Evolutionary conservation across 1,140 invertebrate species (phyloP).

Genomic region (Zaprionus kolodkinae): DNA sequence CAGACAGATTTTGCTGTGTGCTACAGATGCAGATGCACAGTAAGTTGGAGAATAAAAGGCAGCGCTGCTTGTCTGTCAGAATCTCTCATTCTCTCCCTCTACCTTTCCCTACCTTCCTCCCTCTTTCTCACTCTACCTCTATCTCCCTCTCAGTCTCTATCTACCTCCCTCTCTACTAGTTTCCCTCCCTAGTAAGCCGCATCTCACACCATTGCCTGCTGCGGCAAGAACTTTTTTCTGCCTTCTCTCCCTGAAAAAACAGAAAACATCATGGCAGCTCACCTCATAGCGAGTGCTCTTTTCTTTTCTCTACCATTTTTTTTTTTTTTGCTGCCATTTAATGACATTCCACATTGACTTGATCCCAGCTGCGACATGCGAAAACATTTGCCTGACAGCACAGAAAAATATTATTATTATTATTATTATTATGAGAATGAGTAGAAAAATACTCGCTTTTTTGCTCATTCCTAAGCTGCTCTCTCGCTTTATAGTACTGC

Average conservation of each 20-base stretch:
- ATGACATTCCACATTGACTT: conserved; percentile 46
- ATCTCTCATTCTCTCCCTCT: background rate
- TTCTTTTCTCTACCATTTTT: background rate
- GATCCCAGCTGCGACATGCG: conserved; percentile 22
- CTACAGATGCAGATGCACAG: conserved; percentile 47
- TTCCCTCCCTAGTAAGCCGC: no score
- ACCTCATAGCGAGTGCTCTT: conserved; percentile 12
- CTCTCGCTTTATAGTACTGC: background rate
- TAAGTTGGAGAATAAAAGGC: conserved; percentile 21
- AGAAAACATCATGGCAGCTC: conserved; percentile 1
- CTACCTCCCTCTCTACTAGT: no score
- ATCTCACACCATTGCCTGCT: background rate
- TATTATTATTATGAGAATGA: conserved; percentile 34
- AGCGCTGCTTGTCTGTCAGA: conserved; percentile 2
- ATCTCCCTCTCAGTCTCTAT: background rate
- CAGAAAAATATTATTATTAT: conserved; percentile 41
- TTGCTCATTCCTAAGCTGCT: background rate
- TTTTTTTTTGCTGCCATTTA: conserved; percentile 19
- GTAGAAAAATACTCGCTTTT: conserved; percentile 4
- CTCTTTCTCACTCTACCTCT: background rate
- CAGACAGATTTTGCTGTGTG: conserved; percentile 41
- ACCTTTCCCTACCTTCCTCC: background rate
- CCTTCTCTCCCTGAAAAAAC: background rate
- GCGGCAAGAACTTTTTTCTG: conserved; percentile 13
- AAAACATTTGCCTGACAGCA: conserved; percentile 33